phyloP scores from a whole-genome alignment of 2,888 invertebrate genomes.

The Rambutsinella grinnellia region DNA sequence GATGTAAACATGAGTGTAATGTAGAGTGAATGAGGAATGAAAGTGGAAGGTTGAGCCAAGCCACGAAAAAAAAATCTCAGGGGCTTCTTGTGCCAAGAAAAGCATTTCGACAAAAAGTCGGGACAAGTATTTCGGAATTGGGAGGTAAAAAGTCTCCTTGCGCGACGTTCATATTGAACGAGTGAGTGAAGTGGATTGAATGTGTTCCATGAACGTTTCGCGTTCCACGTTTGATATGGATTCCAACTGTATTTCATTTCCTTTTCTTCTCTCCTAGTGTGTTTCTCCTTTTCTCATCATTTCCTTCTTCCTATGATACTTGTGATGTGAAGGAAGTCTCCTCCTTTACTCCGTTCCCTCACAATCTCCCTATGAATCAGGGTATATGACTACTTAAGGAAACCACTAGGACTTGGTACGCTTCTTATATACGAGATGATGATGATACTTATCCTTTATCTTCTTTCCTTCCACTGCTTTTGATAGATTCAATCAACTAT shows the following conservation, averaged over 20 bases:
- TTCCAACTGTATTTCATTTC: constrained; percentile 55
- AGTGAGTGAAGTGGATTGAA: constrained; percentile 52
- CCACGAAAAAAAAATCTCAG: constrained; percentile 30
- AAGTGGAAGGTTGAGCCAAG: constrained; percentile 15
- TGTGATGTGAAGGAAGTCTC: too few relatives aligned
- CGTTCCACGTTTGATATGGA: constrained; percentile 32
- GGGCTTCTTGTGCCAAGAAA: constrained; percentile 55
- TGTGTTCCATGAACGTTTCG: constrained; percentile 25
- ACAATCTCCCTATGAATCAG: background rate
- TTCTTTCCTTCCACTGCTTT: constrained; percentile 1
- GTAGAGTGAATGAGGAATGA: constrained; percentile 21
- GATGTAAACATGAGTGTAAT: background rate
- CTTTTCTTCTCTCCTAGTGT: constrained; percentile 39
- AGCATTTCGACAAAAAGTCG: constrained; percentile 1
- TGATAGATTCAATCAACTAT: constrained; percentile 53
- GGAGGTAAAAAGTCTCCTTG: background rate
- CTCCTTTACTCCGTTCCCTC: too few relatives aligned
- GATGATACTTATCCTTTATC: constrained; percentile 28
- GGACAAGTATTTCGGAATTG: background rate
- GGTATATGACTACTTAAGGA: background rate
- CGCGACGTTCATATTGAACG: constrained; percentile 18
- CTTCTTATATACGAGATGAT: constrained; percentile 36
- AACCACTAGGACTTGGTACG: too few relatives aligned
- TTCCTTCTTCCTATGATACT: too few relatives aligned
- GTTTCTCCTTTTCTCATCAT: constrained; percentile 29